These are phyloP conservation scores for Craterocephalus amniculus DNA, from an alignment of 2,797 vertebrate genomes.

Conservation along the genomic window DNA sequence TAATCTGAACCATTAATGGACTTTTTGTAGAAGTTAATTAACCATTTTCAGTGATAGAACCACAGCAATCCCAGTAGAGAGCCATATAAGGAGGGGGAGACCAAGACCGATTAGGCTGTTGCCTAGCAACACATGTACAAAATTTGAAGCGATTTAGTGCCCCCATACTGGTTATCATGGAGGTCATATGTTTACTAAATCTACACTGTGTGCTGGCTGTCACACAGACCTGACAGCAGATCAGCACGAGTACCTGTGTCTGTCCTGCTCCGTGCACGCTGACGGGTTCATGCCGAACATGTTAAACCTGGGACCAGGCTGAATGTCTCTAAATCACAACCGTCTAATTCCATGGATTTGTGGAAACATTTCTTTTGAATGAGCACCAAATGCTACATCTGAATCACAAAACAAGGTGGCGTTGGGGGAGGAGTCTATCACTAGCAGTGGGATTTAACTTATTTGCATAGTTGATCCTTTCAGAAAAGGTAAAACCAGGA, in stretches of 20 bases:
- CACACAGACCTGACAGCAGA: slow-evolving; percentile 57
- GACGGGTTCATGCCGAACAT: slow-evolving; percentile 32
- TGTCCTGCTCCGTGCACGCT: slow-evolving; percentile 12
- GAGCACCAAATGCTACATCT: slow-evolving; percentile 35
- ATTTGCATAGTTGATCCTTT: slow-evolving; percentile 64
- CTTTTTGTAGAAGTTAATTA: slow-evolving; percentile 83
- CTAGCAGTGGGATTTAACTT: slow-evolving; percentile 57
- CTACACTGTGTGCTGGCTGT: slow-evolving; percentile 67
- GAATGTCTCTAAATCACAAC: slow-evolving; percentile 36
- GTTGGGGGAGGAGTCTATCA: slow-evolving; percentile 12
- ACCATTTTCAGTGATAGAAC: slow-evolving; percentile 79
- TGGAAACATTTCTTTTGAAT: slow-evolving; percentile 37
- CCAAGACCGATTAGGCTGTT: slow-evolving; percentile 83
- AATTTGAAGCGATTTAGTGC: slow-evolving; percentile 82
- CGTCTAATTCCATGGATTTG: slow-evolving; percentile 43
- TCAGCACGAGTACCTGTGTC: slow-evolving; percentile 37
- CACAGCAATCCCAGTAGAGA: slow-evolving; percentile 79
- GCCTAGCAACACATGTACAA: slow-evolving; percentile 87
- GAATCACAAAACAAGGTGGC: slow-evolving; percentile 27
- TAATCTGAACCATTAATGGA: slow-evolving; percentile 78
- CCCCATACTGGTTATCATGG: slow-evolving; percentile 79
- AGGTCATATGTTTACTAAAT: slow-evolving; percentile 82
- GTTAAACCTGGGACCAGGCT: slow-evolving; percentile 36
- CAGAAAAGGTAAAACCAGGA: slow-evolving; percentile 51
- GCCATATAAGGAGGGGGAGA: slow-evolving; percentile 67